Percentiles rank a stretch among this genome's conserved stretches.
Conservation (phyloP, 1,140 invertebrate genomes). For the Bacillus rossius region DNA sequence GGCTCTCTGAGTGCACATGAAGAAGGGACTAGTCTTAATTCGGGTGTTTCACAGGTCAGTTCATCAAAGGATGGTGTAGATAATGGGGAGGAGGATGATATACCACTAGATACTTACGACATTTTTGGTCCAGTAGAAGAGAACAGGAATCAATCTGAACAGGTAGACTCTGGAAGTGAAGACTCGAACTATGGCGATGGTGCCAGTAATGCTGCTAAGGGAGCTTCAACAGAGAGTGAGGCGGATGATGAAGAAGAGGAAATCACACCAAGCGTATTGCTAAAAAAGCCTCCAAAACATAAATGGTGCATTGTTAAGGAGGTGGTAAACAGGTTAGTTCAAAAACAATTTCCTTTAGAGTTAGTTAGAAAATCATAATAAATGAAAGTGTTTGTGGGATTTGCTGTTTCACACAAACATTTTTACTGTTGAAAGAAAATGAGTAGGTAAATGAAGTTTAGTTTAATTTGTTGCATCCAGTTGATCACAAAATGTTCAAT, state of each 20-base stretch:
- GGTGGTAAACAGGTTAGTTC: conserved; percentile 31
- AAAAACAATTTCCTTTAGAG: not conserved
- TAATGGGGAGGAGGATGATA: conserved; percentile 2
- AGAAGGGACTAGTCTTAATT: conserved; percentile 6
- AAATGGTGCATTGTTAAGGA: conserved; percentile 54
- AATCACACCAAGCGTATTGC: conserved; percentile 46
- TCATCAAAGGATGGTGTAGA: conserved; percentile 19
- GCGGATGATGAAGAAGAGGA: conserved; percentile 40
- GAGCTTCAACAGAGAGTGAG: conserved; percentile 33
- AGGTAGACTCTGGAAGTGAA: not conserved
- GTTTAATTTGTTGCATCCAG: not conserved
- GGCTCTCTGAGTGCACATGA: not conserved
- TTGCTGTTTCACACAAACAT: not conserved
- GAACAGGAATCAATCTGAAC: not conserved
- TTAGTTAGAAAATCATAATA: not conserved
- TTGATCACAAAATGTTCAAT: too few species aligned
- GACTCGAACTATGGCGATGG: not conserved
- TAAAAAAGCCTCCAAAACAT: conserved; percentile 57
- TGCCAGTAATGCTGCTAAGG: conserved; percentile 2
- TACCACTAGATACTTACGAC: not conserved
- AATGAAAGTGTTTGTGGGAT: not conserved
- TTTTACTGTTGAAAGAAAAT: not conserved
- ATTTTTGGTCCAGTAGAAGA: not conserved
- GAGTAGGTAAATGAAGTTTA: not conserved
- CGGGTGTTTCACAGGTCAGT: conserved; percentile 11